Evolutionary conservation across 2,113 vertebrate genomes (phyloP), one percentile per base, ranked within the genome.

Genomic region (Corythoichthys intestinalis): DNA sequence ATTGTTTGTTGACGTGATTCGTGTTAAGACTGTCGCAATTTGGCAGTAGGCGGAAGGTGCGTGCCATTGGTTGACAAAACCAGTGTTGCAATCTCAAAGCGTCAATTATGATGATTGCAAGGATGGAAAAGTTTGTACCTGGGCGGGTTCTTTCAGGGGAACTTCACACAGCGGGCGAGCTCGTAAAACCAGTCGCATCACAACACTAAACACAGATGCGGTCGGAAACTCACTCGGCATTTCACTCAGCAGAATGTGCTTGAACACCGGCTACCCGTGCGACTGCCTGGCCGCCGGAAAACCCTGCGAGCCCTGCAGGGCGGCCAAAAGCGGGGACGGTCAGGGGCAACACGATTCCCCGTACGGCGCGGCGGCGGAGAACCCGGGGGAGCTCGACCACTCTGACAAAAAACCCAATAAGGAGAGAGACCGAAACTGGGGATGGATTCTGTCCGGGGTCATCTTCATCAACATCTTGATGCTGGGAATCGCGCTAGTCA

Each of bases 381-480:
- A 2, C 39, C 13, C 65, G 0, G n/a, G n/a, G 8, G 53, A 83
- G 58, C 52, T 76, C 0, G 70, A 82, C 15, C 65, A 81, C 37
- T 64, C 63, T 46, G 62, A 58, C 0, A 15, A 28, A 61, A 53
- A 78, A 7, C 57, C 75, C 12, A 37, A 0, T 1, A 77, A 1
- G 34, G 85, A 95, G 17, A 90, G 88, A 69, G 88, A 90, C 0
- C 76, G 67, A n/a, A 87, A 85, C 79, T 90, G 89, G 82, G 94
- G 95, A 41, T 93, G 94, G 74, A 88, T 98, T 85, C 83, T 98
- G 70, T 97, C 96, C 0, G 92, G 92, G 50, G 86, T 96, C 67
- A 88, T 97, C 63, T 89, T 91, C 0, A 48, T 95, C 41, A 97
- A 98, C 79, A 67, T 95, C 35, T 71, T 95, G 20, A 87, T 97